A percentile compares a stretch with the other conserved stretches of the same genome.
phyloP scores from a whole-genome alignment of 2,113 vertebrate species.

The Hemiscyllium ocellatum region DNA sequence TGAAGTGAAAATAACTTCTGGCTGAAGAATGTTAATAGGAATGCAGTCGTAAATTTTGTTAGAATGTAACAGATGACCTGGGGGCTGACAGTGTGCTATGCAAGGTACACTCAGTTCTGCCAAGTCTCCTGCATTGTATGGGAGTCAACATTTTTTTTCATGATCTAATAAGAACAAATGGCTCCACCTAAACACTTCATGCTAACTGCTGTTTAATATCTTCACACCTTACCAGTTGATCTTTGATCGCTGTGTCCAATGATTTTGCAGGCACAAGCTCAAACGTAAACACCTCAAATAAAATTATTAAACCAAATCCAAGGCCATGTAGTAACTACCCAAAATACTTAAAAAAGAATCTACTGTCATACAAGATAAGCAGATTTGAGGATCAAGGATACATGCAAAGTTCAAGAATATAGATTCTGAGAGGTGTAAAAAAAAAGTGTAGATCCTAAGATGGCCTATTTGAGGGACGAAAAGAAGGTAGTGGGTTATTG shows the following conservation, averaged over 20 bases:
- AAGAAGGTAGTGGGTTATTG: not conserved
- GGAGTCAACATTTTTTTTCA: not conserved
- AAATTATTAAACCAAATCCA: not conserved
- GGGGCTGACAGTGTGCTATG: not conserved
- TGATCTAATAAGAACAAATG: not conserved
- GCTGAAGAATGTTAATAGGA: not conserved
- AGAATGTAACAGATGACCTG: not conserved
- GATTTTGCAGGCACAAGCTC: not conserved
- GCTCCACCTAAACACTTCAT: not conserved
- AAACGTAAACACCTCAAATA: not conserved
- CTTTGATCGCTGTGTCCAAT: not conserved
- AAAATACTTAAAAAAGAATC: not conserved
- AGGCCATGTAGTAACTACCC: not conserved
- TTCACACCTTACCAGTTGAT: not conserved
- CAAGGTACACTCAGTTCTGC: not conserved
- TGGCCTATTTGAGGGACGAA: not conserved
- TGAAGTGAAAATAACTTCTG: not conserved
- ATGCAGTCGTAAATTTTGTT: not conserved
- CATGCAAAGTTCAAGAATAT: not conserved
- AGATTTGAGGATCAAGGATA: not conserved
- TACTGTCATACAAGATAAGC: not conserved
- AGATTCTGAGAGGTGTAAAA: not conserved
- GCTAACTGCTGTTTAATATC: not conserved
- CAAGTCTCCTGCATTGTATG: not conserved
- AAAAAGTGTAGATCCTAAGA: not conserved